Evolutionary conservation across 2,888 invertebrate species (phyloP), one percentile per base, ranked within the genome.

Genomic region (Cremastobaeus sp.): DNA sequence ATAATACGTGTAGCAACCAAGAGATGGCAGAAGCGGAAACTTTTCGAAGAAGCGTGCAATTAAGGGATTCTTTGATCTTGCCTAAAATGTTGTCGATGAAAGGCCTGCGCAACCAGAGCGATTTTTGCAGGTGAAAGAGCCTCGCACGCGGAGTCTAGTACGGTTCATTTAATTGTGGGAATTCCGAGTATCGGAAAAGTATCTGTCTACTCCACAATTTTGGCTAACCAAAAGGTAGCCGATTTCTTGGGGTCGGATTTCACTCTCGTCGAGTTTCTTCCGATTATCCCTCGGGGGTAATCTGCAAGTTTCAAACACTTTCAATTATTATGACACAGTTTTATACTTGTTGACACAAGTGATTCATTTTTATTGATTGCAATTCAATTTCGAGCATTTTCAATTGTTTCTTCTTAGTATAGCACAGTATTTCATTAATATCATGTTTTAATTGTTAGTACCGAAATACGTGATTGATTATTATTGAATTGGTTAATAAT

Each of bases 11-110:
- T 52, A 65, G 68, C 74, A 74, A 74, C 75, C 78, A 70, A 76
- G 78, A 82, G 80, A 80, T 81, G 79, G 81, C 78, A 78, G 75
- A 68, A 77, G 76, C 60, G 77, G 77, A 66, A 76, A 71, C 77
- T 76, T 70, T 69, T 60, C 50, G 71, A 52, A 66, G 74, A 39
- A 54, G 76, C 74, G 76, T 71, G 70, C 81, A 83, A 82, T 83
- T 79, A 82, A 81, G 73, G 78, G 81, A 84, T 84, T 85, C 86
- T 86, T 86, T 86, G 86, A 86, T 86, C 84, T 86, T 83, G 77
- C 71, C 82, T 80, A 81, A 84, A 85, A 85, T 82, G 84, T 81
- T 82, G 78, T 41, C 79, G 83, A 77, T 85, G 83, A 85, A 86
- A 86, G 85, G 83, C 83, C 76, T 78, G 79, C 79, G 81, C 79